Evolutionary conservation across 2,888 invertebrate species (phyloP).

Genomic region (Hydrotaea diabolus): DNA sequence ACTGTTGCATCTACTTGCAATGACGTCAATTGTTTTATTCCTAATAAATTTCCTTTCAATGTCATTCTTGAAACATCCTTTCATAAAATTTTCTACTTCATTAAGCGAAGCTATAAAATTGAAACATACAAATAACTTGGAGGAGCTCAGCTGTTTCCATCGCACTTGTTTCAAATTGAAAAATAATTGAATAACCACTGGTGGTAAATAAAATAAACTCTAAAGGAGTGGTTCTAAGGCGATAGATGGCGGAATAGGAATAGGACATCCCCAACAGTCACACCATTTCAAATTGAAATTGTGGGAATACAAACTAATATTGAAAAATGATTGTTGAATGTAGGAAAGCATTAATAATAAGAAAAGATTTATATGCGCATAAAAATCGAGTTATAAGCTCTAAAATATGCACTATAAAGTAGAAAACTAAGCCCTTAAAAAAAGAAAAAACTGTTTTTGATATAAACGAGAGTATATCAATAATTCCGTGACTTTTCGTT

Average conservation of each 20-base stretch:
- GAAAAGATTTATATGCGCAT: too few species aligned
- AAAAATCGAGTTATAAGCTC: too few species aligned
- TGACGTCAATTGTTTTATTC: conserved; percentile 13
- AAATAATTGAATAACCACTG: conserved; percentile 16
- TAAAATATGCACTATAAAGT: too few species aligned
- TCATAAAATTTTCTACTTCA: neutral
- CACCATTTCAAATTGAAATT: too few species aligned
- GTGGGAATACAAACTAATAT: too few species aligned
- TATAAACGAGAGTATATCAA: too few species aligned
- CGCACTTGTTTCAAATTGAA: conserved; percentile 13
- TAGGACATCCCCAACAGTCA: neutral
- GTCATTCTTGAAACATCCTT: too few species aligned
- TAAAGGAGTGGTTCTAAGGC: neutral
- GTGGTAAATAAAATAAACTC: neutral
- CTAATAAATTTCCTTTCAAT: neutral
- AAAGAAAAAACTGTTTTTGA: too few species aligned
- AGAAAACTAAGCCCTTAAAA: too few species aligned
- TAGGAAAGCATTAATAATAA: too few species aligned
- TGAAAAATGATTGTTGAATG: too few species aligned
- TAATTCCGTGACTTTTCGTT: too few species aligned
- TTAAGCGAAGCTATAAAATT: neutral
- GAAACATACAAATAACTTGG: neutral
- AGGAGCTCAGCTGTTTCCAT: neutral
- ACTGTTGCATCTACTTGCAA: neutral
- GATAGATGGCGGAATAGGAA: neutral